Evolutionary conservation across 2,797 vertebrate species (phyloP), one percentile per base, ranked within the genome.

Genomic region (Heterohyrax brucei): DNA sequence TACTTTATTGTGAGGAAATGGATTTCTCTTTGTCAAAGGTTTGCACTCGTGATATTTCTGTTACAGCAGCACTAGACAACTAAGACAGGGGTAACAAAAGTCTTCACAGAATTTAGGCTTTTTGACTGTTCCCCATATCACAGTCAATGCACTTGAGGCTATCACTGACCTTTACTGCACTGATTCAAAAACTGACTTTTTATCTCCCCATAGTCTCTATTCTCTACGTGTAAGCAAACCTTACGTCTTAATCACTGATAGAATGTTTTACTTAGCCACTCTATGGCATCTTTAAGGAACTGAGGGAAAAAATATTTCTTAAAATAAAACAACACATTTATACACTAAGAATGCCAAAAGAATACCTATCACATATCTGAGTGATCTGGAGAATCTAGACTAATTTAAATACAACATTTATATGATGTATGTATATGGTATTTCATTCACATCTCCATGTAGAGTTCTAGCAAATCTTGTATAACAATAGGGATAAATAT

Each of bases 161-260:
- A 88, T 91, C 39, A 79, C 3, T 91, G 44, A 89, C 18, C 26
- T 86, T 93, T 87, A 85, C 3, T 50, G 39, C 44, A 84, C 2
- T 90, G n/a, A 24, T 77, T 81, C 39, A 87, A 89, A 95, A 95
- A 86, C 26, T 30, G 16, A 79, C 56, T 64, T 62, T 82, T 92
- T 81, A 18, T 73, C 68, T 81, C 61, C 64, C 26, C 48, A 73
- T 80, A 53, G 46, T 21, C 22, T 92, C 30, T 64, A 72, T 50
- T 8, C 50, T 91, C 59, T 8, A n/a, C 13, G 13, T 79, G 22
- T 68, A 93, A 92, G 46, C 39, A 91, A 95, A 96, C 26, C 3
- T 92, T 92, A 73, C 22, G 28, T 89, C 44, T 88, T 91, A 88
- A 84, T 96, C 59, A 83, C 44, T 64, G 5, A 61, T 5, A 70